phyloP scores from a whole-genome alignment of 2,113 vertebrate species.

The Coturnix japonica region DNA sequence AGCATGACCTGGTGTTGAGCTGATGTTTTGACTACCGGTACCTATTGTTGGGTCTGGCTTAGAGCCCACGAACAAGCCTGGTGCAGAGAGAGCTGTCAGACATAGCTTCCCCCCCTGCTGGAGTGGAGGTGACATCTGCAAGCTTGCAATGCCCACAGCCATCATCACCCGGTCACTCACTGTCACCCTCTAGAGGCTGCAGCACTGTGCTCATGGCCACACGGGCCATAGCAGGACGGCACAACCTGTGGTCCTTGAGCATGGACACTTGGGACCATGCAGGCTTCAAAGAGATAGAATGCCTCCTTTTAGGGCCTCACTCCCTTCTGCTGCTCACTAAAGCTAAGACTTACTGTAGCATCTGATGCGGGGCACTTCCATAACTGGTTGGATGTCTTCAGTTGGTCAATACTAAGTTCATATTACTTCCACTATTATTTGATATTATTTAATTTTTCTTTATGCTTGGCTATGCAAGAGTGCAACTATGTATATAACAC shows the following conservation, averaged over 20 bases:
- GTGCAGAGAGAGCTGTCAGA: not conserved
- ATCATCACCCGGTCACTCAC: not conserved
- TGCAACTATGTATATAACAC: not conserved
- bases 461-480: not conserved
- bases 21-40: not conserved
- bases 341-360: not conserved
- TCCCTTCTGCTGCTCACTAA: not conserved
- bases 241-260: not conserved
- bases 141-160: not conserved
- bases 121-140: no score
- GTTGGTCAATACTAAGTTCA: no score
- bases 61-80: not conserved
- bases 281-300: not conserved
- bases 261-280: not conserved
- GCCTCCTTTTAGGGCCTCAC: not conserved
- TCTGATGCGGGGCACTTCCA: not conserved
- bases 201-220: not conserved
- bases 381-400: not conserved
- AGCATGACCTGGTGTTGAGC: not conserved
- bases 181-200: not conserved
- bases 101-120: not conserved
- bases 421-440: not conserved
- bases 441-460: not conserved
- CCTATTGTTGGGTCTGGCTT: not conserved
- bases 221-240: not conserved